Conservation (phyloP, 2,888 invertebrate genomes). For the Mimas tiliae region DNA sequence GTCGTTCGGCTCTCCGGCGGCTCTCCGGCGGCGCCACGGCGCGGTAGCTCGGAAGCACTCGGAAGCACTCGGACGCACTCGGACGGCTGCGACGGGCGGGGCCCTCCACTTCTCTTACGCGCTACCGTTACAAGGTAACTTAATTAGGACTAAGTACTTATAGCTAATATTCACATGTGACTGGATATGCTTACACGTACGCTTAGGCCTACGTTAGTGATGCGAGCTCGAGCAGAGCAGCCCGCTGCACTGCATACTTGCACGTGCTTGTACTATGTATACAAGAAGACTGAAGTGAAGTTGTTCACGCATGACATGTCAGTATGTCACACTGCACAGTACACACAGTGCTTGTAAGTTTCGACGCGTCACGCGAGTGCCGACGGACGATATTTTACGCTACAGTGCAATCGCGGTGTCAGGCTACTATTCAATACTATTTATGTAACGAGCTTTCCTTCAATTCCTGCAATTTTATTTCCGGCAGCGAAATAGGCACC, state of each 20-base stretch:
- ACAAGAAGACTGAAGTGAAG: too few relatives aligned
- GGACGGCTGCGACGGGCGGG: slow-evolving; percentile 20
- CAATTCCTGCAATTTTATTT: too few relatives aligned
- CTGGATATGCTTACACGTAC: slow-evolving; percentile 12
- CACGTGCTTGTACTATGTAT: too few relatives aligned
- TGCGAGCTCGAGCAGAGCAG: slow-evolving; percentile 15
- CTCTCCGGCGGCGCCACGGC: not conserved
- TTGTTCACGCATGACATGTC: too few relatives aligned
- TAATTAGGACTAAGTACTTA: not conserved
- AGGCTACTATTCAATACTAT: too few relatives aligned
- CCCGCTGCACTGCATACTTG: not conserved
- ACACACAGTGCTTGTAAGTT: too few relatives aligned
- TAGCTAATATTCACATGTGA: slow-evolving; percentile 11
- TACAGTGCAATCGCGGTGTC: too few relatives aligned
- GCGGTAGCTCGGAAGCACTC: not conserved
- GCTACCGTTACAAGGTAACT: not conserved
- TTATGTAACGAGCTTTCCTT: too few relatives aligned
- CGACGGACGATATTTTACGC: too few relatives aligned
- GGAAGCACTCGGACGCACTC: not conserved
- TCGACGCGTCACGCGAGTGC: too few relatives aligned
- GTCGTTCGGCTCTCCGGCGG: not conserved
- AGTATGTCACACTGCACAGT: too few relatives aligned
- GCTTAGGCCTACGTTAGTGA: slow-evolving; percentile 10
- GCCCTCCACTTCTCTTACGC: not conserved
- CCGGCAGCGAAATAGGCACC: too few relatives aligned